Conservation (phyloP, 2,797 vertebrate genomes). For the Erithacus rubecula region DNA sequence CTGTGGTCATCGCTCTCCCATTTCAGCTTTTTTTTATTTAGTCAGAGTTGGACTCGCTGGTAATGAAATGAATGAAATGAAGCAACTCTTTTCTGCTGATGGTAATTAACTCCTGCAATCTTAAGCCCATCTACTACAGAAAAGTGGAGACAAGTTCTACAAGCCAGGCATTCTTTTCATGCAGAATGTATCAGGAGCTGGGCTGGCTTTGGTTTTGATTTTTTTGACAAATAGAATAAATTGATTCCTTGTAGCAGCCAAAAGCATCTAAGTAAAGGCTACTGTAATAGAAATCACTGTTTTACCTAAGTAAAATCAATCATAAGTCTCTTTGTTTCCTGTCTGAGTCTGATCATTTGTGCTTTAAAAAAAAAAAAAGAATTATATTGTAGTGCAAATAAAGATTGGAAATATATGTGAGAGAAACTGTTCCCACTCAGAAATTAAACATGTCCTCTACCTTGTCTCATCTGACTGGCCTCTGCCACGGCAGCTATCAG, state of each 20-base stretch:
- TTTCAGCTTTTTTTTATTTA: not conserved
- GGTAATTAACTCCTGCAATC: not conserved
- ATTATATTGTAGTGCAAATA: conserved; percentile 46
- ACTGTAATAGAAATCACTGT: conserved; percentile 57
- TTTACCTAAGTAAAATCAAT: conserved; percentile 73
- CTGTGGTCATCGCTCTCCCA: not conserved
- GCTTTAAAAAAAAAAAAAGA: conserved; percentile 6
- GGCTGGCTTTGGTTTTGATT: not conserved
- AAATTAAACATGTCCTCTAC: conserved; percentile 7
- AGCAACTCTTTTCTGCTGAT: not conserved
- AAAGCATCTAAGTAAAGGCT: conserved; percentile 67
- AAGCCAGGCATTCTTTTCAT: not conserved
- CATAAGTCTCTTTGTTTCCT: conserved; percentile 69
- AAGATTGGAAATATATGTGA: conserved; percentile 53
- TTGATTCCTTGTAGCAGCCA: conserved; percentile 54
- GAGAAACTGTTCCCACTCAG: conserved; percentile 58
- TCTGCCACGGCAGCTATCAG: not conserved
- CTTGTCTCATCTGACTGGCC: not conserved
- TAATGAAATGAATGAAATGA: not conserved
- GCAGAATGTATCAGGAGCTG: not conserved
- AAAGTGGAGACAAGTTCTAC: conserved; percentile 28
- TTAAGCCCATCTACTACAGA: conserved; percentile 4
- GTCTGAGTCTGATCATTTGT: conserved; percentile 63
- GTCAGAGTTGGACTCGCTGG: not conserved
- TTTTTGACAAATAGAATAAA: conserved; percentile 61